Base-by-base conservation (phyloP, 1,140 invertebrate species). In the Halictus rubicundus region DNA sequence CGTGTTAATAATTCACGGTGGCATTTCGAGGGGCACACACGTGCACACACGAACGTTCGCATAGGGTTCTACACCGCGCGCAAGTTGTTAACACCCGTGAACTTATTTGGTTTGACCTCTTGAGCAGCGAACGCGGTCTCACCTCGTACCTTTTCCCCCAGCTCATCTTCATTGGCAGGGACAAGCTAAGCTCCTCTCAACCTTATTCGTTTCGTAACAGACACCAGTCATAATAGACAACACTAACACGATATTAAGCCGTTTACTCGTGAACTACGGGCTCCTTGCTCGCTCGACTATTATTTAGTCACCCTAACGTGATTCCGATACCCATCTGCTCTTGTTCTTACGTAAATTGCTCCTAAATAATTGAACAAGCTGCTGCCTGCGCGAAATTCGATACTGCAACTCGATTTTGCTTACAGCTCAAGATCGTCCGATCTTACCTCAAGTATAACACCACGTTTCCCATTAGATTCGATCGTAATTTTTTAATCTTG, bases 171-270 rank as follows among this genome's bases (percentile, higher is more conserved):
- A 23, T 64, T 73, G 60, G 42, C 60, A 64, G 21, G 8, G 16
- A 73, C 60, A 23, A 70, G 54, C 68, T 23, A 39, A n/a, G 32
- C 27, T 23, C 9, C 3, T 23, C n/a, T 46, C 64, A 12, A 59
- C n/a, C 37, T 71, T 60, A 60, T 46, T 37, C 59, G 71, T 64
- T 73, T 73, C 71, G 71, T 73, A 73, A 64, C 32, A 23, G 59
- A 49, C 25, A 73, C 59, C 42, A 14, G 42, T 52, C 42, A 64
- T 14, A 46, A 63, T 63, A 32, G 39, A 9, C n/a, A 46, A 66
- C 64, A 14, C n/a, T n/a, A 46, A 12, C n/a, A 7, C 42, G 21
- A 23, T 63, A 37, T 25, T 32, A n/a, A n/a, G 5, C n/a, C 42
- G n/a, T n/a, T 71, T 23, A 6, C n/a, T 9, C 14, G 19, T 54